Evolutionary conservation across 2,888 invertebrate genomes (phyloP).

Genomic region (Oconnorella tubifera): DNA sequence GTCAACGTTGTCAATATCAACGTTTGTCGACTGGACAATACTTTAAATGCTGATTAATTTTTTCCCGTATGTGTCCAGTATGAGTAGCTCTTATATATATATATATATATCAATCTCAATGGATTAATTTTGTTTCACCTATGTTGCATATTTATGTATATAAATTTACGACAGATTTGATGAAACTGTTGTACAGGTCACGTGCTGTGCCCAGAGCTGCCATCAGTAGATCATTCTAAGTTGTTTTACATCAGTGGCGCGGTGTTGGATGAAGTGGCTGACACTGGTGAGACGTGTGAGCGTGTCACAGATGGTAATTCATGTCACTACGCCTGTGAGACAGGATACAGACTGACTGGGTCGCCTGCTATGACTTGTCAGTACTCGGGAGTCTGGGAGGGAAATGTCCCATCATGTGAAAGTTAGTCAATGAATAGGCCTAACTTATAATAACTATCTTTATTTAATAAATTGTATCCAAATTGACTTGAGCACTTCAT

Average conservation of each 20-base stretch:
- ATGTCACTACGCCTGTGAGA: constrained; percentile 28
- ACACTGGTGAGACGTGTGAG: constrained; percentile 33
- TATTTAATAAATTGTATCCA: not conserved
- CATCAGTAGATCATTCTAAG: constrained; percentile 32
- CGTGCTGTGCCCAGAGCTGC: constrained; percentile 30
- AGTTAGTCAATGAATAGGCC: constrained; percentile 36
- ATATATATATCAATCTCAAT: too few species aligned
- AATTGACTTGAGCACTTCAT: too few species aligned
- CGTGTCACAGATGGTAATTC: constrained; percentile 27
- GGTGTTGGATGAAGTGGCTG: constrained; percentile 33
- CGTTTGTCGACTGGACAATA: too few species aligned
- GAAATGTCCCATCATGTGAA: constrained; percentile 35
- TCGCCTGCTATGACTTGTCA: constrained; percentile 39
- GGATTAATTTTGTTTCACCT: too few species aligned
- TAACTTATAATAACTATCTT: not conserved
- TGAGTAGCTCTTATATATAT: too few species aligned
- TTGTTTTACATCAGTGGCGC: constrained; percentile 36
- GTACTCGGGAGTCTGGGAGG: constrained; percentile 38
- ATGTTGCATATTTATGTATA: too few species aligned
- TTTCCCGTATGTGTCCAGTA: too few species aligned
- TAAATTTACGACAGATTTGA: too few species aligned
- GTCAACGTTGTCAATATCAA: too few species aligned
- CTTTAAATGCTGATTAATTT: too few species aligned
- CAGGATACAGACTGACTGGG: constrained; percentile 26
- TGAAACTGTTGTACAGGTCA: too few species aligned